phyloP scores from a whole-genome alignment of 2,797 vertebrate genomes.

The Amblyopsis hoosieri region DNA sequence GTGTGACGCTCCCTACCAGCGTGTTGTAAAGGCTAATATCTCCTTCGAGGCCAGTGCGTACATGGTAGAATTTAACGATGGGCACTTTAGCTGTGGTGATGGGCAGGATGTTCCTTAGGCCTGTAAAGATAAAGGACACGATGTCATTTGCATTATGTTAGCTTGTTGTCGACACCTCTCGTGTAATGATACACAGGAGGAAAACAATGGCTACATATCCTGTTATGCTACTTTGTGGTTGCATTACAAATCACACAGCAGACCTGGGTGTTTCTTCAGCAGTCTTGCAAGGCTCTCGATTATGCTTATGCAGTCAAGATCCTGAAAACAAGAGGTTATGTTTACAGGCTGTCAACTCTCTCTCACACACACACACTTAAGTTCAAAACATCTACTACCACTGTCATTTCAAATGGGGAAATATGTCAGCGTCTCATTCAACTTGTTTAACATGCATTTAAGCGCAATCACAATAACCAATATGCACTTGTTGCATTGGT shows the following conservation, averaged over 20 bases:
- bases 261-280: constrained; percentile 87
- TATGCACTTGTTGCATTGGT: too few relatives aligned
- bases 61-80: constrained; percentile 95
- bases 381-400: background rate
- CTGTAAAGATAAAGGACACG: constrained; percentile 58
- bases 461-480: too few relatives aligned
- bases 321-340: constrained; percentile 67
- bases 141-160: background rate
- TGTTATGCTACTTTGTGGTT: too few relatives aligned
- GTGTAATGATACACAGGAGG: too few relatives aligned
- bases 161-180: background rate
- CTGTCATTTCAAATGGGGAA: background rate
- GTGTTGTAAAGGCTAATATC: constrained; percentile 98
- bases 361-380: background rate
- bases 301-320: constrained; percentile 86
- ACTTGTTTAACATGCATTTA: too few relatives aligned
- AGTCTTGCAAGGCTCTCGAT: constrained; percentile 89
- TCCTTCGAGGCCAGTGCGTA: constrained; percentile 90
- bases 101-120: constrained; percentile 91
- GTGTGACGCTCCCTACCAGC: constrained; percentile 76
- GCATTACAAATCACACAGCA: too few relatives aligned
- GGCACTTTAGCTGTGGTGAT: constrained; percentile 98
- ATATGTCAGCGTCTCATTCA: too few relatives aligned
- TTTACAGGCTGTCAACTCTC: background rate
- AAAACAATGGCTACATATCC: too few relatives aligned